These are phyloP conservation scores for Formica exsecta DNA, from an alignment of 1,140 invertebrate genomes.

Conservation along the genomic window DNA sequence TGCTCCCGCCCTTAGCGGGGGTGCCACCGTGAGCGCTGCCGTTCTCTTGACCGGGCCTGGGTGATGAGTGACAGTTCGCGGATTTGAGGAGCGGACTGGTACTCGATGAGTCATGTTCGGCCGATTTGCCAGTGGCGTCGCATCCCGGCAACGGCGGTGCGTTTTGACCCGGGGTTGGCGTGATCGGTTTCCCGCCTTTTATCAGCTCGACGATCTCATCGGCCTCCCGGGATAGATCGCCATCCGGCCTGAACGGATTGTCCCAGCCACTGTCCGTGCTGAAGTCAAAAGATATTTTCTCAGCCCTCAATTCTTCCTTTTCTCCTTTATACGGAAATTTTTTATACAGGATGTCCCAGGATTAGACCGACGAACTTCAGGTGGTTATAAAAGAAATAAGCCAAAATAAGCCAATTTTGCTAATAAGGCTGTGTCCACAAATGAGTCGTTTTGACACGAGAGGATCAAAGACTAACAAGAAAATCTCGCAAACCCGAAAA, in stretches of 20 bases:
- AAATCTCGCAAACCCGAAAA: too few species aligned
- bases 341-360: background rate
- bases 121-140: constrained; percentile 71
- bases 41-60: constrained; percentile 82
- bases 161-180: constrained; percentile 88
- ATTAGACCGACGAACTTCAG: too few species aligned
- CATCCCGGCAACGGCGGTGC: constrained; percentile 83
- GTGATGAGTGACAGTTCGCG: constrained; percentile 79
- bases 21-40: constrained; percentile 84
- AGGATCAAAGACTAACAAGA: too few species aligned
- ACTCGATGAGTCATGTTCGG: constrained; percentile 81
- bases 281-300: constrained; percentile 80
- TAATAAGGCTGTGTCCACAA: too few species aligned
- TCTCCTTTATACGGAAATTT: background rate
- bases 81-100: constrained; percentile 81
- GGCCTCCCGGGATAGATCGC: constrained; percentile 96
- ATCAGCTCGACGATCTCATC: constrained; percentile 98
- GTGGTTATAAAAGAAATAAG: too few species aligned
- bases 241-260: constrained; percentile 98
- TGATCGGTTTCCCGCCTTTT: constrained; percentile 95
- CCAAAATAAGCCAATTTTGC: too few species aligned
- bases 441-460: too few species aligned
- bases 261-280: constrained; percentile 98
- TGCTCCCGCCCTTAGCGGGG: constrained; percentile 80
- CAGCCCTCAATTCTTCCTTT: background rate